A percentile compares a stretch with the other conserved stretches of the same genome.
These are phyloP conservation scores for Cerastoderma edule DNA, from an alignment of 2,888 invertebrate genomes.

Conservation along the genomic window DNA sequence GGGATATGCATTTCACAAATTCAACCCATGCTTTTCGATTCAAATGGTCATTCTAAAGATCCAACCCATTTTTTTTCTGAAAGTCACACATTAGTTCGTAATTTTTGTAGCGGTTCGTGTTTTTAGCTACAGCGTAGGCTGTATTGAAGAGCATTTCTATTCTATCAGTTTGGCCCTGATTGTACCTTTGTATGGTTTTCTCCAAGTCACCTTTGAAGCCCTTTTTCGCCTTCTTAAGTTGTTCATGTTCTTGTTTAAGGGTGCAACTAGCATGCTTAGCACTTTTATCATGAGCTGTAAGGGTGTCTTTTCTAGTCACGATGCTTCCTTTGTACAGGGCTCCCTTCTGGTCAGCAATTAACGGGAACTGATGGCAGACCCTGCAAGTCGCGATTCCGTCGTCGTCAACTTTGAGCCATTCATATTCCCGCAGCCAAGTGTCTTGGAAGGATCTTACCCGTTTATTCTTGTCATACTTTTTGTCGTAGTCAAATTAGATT, in stretches of 20 bases:
- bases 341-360: too few species aligned
- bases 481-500: too few species aligned
- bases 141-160: slow-evolving; percentile 4
- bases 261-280: too few species aligned
- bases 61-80: slow-evolving; percentile 7
- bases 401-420: too few species aligned
- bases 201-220: not conserved
- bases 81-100: not conserved
- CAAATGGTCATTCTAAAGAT: not conserved
- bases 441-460: too few species aligned
- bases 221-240: not conserved
- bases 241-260: not conserved
- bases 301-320: too few species aligned
- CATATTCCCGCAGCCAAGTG: too few species aligned
- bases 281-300: too few species aligned
- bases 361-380: too few species aligned
- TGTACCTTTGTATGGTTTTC: not conserved
- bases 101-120: not conserved
- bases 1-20: slow-evolving; percentile 30
- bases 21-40: slow-evolving; percentile 24
- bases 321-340: too few species aligned
- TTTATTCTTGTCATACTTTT: too few species aligned
- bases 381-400: too few species aligned
- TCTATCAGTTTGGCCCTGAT: slow-evolving; percentile 1
- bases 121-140: not conserved